Conservation (phyloP, 2,888 invertebrate species). For the Xanthostigma xanthostigma region DNA sequence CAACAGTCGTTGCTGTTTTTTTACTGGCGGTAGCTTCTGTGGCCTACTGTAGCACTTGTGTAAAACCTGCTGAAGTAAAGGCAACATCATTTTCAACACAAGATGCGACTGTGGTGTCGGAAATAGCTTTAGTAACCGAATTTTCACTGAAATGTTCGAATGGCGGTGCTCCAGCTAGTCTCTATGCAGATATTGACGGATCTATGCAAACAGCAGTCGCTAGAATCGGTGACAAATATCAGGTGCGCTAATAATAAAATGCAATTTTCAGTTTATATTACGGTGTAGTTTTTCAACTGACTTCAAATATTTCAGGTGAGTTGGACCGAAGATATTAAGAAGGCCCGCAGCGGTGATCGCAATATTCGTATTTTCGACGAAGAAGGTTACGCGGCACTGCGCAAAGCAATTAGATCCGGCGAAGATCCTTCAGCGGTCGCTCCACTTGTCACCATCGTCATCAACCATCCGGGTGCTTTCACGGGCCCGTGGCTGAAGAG, state of each 20-base stretch:
- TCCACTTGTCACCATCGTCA: slow-evolving; percentile 52
- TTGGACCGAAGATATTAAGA: slow-evolving; percentile 80
- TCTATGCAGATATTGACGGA: slow-evolving; percentile 83
- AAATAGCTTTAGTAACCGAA: slow-evolving; percentile 82
- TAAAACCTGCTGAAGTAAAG: slow-evolving; percentile 49
- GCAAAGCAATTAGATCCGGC: slow-evolving; percentile 64
- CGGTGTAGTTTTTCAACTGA: neutral
- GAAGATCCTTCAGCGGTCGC: slow-evolving; percentile 51
- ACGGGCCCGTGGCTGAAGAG: slow-evolving; percentile 87
- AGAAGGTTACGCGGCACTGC: slow-evolving; percentile 75
- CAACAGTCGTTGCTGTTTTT: slow-evolving; percentile 1
- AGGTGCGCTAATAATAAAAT: slow-evolving; percentile 41
- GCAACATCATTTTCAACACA: slow-evolving; percentile 79
- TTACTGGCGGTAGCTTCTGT: slow-evolving; percentile 6
- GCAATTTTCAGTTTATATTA: neutral
- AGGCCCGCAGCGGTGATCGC: slow-evolving; percentile 68
- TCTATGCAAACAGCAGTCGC: slow-evolving; percentile 67
- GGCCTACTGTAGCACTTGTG: slow-evolving; percentile 29
- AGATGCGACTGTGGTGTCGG: slow-evolving; percentile 82
- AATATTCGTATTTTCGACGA: slow-evolving; percentile 76
- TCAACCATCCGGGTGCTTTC: slow-evolving; percentile 69
- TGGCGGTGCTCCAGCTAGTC: slow-evolving; percentile 40
- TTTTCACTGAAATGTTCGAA: slow-evolving; percentile 72
- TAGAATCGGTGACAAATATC: slow-evolving; percentile 62
- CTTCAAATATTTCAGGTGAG: slow-evolving; percentile 50